phyloP scores from a whole-genome alignment of 2,113 vertebrate species.

The Alectura lathami region DNA sequence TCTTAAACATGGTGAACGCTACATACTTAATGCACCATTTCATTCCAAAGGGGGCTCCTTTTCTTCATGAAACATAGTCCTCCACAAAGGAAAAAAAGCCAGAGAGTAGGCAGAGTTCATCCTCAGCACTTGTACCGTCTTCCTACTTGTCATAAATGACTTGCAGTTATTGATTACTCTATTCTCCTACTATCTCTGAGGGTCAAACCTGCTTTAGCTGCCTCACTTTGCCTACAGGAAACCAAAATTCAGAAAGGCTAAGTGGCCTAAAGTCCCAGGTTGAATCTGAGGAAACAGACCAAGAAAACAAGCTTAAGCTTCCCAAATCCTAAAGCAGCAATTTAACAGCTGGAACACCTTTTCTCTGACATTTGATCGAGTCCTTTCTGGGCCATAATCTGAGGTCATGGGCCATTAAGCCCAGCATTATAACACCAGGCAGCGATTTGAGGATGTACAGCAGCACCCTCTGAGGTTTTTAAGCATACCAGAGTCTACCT shows the following conservation, averaged over 20 bases:
- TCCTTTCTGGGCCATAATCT: constrained; percentile 36
- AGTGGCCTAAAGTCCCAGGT: background rate
- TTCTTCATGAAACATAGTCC: background rate
- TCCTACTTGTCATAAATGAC: background rate
- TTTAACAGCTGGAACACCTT: constrained; percentile 29
- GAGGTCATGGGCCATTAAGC: constrained; percentile 6
- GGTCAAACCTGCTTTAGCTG: background rate
- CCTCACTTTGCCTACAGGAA: background rate
- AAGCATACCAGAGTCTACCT: background rate
- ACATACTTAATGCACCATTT: background rate
- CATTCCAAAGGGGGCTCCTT: background rate
- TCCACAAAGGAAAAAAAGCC: background rate
- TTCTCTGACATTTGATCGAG: background rate
- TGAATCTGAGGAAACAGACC: background rate
- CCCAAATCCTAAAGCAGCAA: background rate
- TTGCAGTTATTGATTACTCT: background rate
- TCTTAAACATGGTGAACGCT: background rate
- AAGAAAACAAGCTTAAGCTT: background rate
- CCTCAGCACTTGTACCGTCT: background rate
- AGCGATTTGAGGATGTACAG: background rate
- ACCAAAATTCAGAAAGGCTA: background rate
- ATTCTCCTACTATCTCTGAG: background rate
- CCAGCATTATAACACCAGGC: background rate
- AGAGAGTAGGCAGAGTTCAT: background rate
- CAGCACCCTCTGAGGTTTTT: background rate